A percentile compares a stretch with the other conserved stretches of the same genome.
phyloP scores from a whole-genome alignment of 2,888 invertebrate species.

The Ophion costatus region DNA sequence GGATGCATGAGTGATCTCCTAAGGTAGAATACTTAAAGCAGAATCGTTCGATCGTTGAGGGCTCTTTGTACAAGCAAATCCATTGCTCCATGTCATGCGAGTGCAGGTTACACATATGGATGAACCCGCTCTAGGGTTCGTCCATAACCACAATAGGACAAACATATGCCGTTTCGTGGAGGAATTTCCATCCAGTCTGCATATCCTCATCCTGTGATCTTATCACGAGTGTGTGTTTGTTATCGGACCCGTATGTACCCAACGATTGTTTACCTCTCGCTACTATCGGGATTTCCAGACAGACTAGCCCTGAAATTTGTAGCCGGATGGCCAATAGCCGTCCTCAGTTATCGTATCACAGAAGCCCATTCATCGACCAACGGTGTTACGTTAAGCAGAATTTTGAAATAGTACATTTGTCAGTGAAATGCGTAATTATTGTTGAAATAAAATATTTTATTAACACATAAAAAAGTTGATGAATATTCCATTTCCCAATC shows the following conservation, averaged over 20 bases:
- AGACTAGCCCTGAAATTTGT: background rate
- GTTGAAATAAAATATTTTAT: no score
- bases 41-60: constrained; percentile 22
- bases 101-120: background rate
- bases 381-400: background rate
- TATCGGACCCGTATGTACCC: constrained; percentile 26
- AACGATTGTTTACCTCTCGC: background rate
- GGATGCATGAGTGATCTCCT: background rate
- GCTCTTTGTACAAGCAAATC: background rate
- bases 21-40: constrained; percentile 7
- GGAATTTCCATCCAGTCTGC: constrained; percentile 36
- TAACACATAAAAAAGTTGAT: no score
- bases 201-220: constrained; percentile 29
- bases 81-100: background rate
- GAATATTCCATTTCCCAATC: no score
- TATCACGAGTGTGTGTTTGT: constrained; percentile 13
- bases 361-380: background rate
- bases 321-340: background rate
- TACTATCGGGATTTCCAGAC: background rate
- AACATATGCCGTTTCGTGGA: constrained; percentile 26
- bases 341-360: background rate
- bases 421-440: no score
- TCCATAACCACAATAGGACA: constrained; percentile 9
- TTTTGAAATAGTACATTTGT: background rate
- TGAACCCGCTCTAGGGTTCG: constrained; percentile 5